Percentiles rank a stretch among this genome's conserved stretches.
Evolutionary conservation across 2,113 vertebrate genomes (phyloP).

Genomic region (Scomber scombrus): DNA sequence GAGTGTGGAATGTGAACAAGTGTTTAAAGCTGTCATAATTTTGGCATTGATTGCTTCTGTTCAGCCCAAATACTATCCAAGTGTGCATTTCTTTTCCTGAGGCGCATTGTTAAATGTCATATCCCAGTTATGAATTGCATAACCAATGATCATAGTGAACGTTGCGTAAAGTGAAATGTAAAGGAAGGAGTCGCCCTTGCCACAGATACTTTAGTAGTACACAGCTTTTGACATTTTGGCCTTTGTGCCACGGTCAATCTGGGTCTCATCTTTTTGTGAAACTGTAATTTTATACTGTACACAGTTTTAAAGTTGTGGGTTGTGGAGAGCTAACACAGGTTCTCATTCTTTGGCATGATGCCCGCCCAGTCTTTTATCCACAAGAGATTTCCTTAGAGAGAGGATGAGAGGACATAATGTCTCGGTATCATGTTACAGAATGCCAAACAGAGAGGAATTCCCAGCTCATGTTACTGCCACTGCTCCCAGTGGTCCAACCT

Average conservation of each 20-base stretch:
- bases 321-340: conserved; percentile 67
- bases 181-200: conserved; percentile 33
- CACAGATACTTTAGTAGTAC: conserved; percentile 44
- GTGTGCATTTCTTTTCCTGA: conserved; percentile 28
- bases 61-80: conserved; percentile 23
- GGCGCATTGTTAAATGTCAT: conserved; percentile 30
- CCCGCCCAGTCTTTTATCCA: conserved; percentile 76
- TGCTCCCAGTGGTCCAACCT: conserved; percentile 70
- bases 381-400: conserved; percentile 77
- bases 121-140: conserved; percentile 56
- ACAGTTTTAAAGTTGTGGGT: conserved; percentile 65
- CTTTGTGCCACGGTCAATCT: conserved; percentile 56
- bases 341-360: conserved; percentile 71
- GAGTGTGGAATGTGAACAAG: conserved; percentile 32
- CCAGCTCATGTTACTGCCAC: conserved; percentile 74
- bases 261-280: conserved; percentile 64
- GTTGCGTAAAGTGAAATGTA: conserved; percentile 41
- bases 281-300: conserved; percentile 73
- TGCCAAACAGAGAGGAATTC: conserved; percentile 80
- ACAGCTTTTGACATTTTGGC: conserved; percentile 50
- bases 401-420: conserved; percentile 81
- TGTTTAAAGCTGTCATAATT: conserved; percentile 44
- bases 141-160: conserved; percentile 36
- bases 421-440: conserved; percentile 77
- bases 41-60: conserved; percentile 9